Evolutionary conservation across 2,888 invertebrate genomes (phyloP).

Genomic region (Agonopterix arenella): DNA sequence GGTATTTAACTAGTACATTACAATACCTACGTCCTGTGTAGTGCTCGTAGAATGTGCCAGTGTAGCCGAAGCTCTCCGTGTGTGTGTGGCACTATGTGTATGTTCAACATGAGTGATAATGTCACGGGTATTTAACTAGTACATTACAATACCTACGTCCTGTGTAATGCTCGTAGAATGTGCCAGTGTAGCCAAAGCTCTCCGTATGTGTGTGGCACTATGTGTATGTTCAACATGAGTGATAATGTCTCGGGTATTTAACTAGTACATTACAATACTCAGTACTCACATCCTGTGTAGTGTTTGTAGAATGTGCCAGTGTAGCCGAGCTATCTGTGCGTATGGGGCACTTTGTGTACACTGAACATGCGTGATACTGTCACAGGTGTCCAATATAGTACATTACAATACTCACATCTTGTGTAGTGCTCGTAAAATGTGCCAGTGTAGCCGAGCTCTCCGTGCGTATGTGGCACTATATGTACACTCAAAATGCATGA

Average conservation of each 20-base stretch:
- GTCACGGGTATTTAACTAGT: too few species aligned
- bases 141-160: too few species aligned
- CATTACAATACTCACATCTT: slow-evolving; percentile 65
- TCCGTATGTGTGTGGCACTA: too few species aligned
- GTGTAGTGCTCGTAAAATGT: slow-evolving; percentile 92
- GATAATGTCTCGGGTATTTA: too few species aligned
- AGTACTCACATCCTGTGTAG: slow-evolving; percentile 81
- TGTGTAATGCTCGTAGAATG: too few species aligned
- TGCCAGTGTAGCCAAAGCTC: too few species aligned
- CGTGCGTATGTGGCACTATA: slow-evolving; percentile 89
- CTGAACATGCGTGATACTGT: slow-evolving; percentile 73
- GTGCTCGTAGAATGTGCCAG: slow-evolving; percentile 90
- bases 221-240: too few species aligned
- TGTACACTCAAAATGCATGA: slow-evolving; percentile 84
- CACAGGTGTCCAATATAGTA: too few species aligned
- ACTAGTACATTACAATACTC: too few species aligned
- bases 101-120: slow-evolving; percentile 80
- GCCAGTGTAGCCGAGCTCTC: slow-evolving; percentile 91
- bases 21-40: too few species aligned
- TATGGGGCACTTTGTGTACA: slow-evolving; percentile 88
- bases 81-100: too few species aligned
- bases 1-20: too few species aligned
- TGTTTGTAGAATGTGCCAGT: slow-evolving; percentile 90
- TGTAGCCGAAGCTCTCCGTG: slow-evolving; percentile 93
- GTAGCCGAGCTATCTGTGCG: slow-evolving; percentile 94